Evolutionary conservation across 2,797 vertebrate genomes (phyloP), one percentile per base, ranked within the genome.

Genomic region (Holocentrus rufus): DNA sequence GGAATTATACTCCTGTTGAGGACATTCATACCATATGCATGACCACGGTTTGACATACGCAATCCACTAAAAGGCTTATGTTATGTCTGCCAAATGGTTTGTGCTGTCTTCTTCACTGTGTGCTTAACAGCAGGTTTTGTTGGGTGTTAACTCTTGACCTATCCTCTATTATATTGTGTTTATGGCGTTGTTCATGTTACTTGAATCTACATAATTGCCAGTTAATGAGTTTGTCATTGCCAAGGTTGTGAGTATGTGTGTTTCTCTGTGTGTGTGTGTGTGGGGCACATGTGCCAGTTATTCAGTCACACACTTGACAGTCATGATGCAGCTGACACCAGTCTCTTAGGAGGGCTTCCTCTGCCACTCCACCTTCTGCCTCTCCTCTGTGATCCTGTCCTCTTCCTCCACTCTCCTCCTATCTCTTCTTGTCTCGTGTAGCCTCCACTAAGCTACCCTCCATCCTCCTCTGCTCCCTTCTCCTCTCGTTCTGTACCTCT

Each of bases 191-290:
- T 63, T 69, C 53, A 22, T 34, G 18, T 23, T 69, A 70, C 68
- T 79, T 67, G 57, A 61, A 81, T 80, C 20, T 65, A 23, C 66
- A 71, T 77, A 70, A 87, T 76, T 65, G 58, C 64, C 66, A 55
- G 36, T 64, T 68, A 76, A 76, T 76, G 68, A 82, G 74, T 65
- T 81, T 72, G 42, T 64, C 52, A 78, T 76, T 70, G 31, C 54
- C 27, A 25, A 67, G 54, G 64, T 58, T 44, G 42, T 44, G 42
- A 15, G 20, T 44, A 15, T 52, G 56, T 22, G 18, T 23, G 46
- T 58, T 52, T 56, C 42, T 54, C 27, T 47, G 17, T 7, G 56
- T 52, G 39, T 60, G 36, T 31, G 22, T 54, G 59, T 64, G 53
- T 62, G 49, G 22, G 34, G 63, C n/a, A 65, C 39, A 27, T 20